Evolutionary conservation across 2,113 vertebrate genomes (phyloP).

Genomic region (Trogon melanurus): DNA sequence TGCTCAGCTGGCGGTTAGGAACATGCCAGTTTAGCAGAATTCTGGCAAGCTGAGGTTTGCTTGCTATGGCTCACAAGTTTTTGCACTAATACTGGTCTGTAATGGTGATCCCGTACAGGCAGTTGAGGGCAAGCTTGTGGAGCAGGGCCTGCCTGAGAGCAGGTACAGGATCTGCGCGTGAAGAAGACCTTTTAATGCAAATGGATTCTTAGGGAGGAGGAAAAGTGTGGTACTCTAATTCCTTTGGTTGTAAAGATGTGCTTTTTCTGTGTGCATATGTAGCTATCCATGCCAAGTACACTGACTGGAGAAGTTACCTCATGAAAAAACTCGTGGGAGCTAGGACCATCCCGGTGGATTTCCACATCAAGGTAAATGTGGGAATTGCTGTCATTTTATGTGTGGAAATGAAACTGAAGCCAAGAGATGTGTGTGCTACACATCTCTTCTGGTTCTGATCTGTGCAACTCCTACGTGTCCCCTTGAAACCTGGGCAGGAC

Average conservation of each 20-base stretch:
- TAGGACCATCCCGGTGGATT: slow-evolving; percentile 91
- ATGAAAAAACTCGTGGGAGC: slow-evolving; percentile 91
- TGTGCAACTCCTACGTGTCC: neutral
- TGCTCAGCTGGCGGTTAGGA: neutral
- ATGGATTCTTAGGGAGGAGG: neutral
- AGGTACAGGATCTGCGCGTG: neutral
- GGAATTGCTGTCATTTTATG: neutral
- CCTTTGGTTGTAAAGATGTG: neutral
- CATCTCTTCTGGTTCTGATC: neutral
- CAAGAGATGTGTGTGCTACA: neutral
- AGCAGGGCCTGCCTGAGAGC: neutral
- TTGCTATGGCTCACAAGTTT: neutral
- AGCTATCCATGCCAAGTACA: slow-evolving; percentile 81
- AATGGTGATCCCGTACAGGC: neutral
- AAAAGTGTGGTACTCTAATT: neutral
- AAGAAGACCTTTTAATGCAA: neutral
- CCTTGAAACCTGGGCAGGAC: neutral
- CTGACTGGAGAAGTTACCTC: slow-evolving; percentile 93
- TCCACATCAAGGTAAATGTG: slow-evolving; percentile 88
- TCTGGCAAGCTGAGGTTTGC: neutral
- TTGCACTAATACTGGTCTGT: neutral
- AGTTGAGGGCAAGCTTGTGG: neutral
- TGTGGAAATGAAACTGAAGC: neutral
- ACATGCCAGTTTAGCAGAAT: neutral
- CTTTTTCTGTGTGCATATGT: neutral